Conservation (phyloP, 2,888 invertebrate genomes). For the Sinodicranocentrus sp. region DNA sequence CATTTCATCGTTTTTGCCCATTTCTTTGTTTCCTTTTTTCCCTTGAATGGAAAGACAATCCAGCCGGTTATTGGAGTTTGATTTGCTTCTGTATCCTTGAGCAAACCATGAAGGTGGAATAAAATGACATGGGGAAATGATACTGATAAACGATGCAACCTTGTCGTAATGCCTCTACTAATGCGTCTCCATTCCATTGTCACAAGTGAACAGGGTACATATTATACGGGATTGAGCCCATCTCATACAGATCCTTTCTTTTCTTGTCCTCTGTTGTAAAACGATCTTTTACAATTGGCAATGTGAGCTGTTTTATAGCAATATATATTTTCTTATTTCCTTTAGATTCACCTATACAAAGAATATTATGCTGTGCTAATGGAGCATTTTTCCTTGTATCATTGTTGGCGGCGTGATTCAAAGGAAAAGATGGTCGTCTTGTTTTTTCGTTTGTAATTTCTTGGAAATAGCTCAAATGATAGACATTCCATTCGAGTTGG, state of each 20-base stretch:
- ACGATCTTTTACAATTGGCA: too few relatives aligned
- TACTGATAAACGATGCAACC: constrained; percentile 32
- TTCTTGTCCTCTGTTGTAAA: too few relatives aligned
- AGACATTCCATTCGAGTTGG: constrained; percentile 19
- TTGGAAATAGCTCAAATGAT: constrained; percentile 19
- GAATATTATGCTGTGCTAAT: too few relatives aligned
- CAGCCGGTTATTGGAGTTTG: constrained; percentile 21
- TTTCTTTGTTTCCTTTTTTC: constrained; percentile 33
- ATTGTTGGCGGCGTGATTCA: too few relatives aligned
- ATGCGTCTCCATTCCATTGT: neutral
- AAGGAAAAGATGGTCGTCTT: too few relatives aligned
- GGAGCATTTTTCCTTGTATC: too few relatives aligned
- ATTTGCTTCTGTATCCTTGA: constrained; percentile 34
- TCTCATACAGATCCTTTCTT: too few relatives aligned
- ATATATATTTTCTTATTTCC: too few relatives aligned
- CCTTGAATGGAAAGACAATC: constrained; percentile 18
- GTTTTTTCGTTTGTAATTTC: constrained; percentile 6
- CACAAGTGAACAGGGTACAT: too few relatives aligned
- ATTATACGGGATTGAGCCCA: too few relatives aligned
- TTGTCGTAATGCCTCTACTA: neutral
- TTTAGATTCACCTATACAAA: too few relatives aligned
- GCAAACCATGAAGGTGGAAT: constrained; percentile 33
- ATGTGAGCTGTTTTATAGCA: too few relatives aligned
- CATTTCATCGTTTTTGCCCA: constrained; percentile 11
- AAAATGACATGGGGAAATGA: constrained; percentile 26